Evolutionary conservation across 2,113 vertebrate species (phyloP), one percentile per base, ranked within the genome.

Genomic region (Serilophus lunatus): DNA sequence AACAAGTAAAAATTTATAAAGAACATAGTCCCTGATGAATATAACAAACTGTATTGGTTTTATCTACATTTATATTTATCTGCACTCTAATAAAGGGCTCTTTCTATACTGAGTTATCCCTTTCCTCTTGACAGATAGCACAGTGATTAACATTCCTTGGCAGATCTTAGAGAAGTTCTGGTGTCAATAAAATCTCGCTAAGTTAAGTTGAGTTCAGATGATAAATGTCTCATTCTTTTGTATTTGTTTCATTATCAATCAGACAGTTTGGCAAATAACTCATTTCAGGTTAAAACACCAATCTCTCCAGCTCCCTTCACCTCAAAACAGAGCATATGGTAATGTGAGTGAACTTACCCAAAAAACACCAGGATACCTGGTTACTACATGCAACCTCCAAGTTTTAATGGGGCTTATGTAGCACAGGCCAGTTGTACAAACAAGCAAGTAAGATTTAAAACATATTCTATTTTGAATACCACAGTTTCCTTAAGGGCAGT

Each of bases 381-480:
- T 90, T 78, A 47, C 56, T 92, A 79, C 76, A 78, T 4, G 1
- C 23, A 63, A 82, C 35, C 56, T 90, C 65, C 38, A 75, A 83
- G 28, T 85, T 88, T 78, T 68, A 92, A 86, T 64, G 19, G 82
- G 60, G 36, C 69, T 86, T 71, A 77, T 2, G 6, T 77, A 91
- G 82, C 79, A 59, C 18, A 61, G 90, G 60, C 92, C 92, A 96
- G 64, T 96, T 96, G 92, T 93, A 94, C 93, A 97, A 96, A 95
- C 92, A 96, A 94, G 95, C 10, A 85, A 97, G 94, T 81, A 92
- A 97, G 95, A 97, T 96, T n/a, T 96, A 96, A 96, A 96, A 96
- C 96, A 96, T 82, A 95, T 54, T 97, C 93, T 97, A 96, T 95
- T 96, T 97, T 96, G 96, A 97, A 97, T 94, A 92, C 42, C 51